These are phyloP conservation scores for Dolichallabes microphthalmus DNA, from an alignment of 2,113 vertebrate genomes.

Conservation along the genomic window DNA sequence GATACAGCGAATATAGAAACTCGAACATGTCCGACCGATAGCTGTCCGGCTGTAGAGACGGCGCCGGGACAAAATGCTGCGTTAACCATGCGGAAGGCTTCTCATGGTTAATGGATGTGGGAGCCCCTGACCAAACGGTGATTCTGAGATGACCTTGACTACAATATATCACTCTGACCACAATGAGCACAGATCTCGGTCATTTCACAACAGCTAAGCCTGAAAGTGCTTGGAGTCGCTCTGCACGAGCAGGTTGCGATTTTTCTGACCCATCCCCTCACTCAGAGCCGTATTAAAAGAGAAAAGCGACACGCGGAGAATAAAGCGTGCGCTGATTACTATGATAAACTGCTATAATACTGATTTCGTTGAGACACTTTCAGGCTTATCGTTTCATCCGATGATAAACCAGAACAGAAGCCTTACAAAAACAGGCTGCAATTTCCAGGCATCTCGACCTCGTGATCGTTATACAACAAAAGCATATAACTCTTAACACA, in stretches of 20 bases:
- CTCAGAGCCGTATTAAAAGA: not conserved
- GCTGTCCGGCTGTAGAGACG: not conserved
- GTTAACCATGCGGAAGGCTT: slow-evolving; percentile 36
- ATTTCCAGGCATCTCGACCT: slow-evolving; percentile 17
- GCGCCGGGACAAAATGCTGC: slow-evolving; percentile 29
- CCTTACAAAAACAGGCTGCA: slow-evolving; percentile 31
- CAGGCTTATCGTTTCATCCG: slow-evolving; percentile 48
- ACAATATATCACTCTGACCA: slow-evolving; percentile 33
- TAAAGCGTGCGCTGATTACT: not conserved
- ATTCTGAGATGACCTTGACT: slow-evolving; percentile 31
- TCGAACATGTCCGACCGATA: not conserved
- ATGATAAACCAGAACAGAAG: slow-evolving; percentile 61
- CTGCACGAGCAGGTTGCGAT: not conserved
- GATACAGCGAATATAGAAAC: not conserved
- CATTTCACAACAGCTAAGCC: slow-evolving; percentile 43
- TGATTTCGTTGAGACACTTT: slow-evolving; percentile 46
- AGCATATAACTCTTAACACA: slow-evolving; percentile 25
- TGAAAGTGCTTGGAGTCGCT: slow-evolving; percentile 54
- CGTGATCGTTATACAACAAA: slow-evolving; percentile 31
- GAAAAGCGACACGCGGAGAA: too few species aligned
- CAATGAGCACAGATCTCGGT: slow-evolving; percentile 16
- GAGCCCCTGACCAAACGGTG: slow-evolving; percentile 13
- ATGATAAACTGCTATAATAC: too few species aligned
- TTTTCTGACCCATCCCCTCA: not conserved
- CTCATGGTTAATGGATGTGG: slow-evolving; percentile 42